Evolutionary conservation across 2,113 vertebrate genomes (phyloP).

Genomic region (Peromyscus polionotus): DNA sequence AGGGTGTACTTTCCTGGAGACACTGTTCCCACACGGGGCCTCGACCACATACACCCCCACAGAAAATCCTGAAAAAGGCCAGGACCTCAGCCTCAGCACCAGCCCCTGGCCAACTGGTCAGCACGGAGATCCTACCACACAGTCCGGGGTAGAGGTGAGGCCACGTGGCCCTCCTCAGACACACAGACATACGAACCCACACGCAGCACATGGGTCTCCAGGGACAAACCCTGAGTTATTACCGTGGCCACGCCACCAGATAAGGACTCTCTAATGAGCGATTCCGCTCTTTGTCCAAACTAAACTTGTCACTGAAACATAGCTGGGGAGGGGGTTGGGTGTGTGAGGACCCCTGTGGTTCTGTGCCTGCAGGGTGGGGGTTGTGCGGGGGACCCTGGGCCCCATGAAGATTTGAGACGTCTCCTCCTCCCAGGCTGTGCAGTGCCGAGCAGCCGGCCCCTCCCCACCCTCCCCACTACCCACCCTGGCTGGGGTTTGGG

Average conservation of each 20-base stretch:
- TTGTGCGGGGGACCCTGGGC: background rate
- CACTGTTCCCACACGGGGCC: background rate
- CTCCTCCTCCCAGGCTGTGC: background rate
- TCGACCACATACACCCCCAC: background rate
- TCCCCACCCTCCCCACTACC: background rate
- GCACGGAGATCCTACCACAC: background rate
- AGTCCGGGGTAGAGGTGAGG: background rate
- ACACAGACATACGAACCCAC: background rate
- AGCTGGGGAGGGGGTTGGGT: background rate
- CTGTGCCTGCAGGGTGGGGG: background rate
- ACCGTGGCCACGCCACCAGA: background rate
- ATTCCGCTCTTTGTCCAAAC: background rate
- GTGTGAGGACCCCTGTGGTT: background rate
- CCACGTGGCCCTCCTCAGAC: accelerated
- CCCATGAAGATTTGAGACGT: background rate
- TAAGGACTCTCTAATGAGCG: background rate
- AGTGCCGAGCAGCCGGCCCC: background rate
- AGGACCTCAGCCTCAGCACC: background rate
- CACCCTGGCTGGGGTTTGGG: background rate
- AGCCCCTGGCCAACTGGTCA: background rate
- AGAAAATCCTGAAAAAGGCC: background rate
- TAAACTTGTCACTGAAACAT: accelerated
- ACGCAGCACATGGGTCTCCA: background rate
- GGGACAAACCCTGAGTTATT: background rate
- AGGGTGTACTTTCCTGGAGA: background rate